Evolutionary conservation across 2,888 invertebrate species (phyloP).

Genomic region (Tricholauxania praeusta): DNA sequence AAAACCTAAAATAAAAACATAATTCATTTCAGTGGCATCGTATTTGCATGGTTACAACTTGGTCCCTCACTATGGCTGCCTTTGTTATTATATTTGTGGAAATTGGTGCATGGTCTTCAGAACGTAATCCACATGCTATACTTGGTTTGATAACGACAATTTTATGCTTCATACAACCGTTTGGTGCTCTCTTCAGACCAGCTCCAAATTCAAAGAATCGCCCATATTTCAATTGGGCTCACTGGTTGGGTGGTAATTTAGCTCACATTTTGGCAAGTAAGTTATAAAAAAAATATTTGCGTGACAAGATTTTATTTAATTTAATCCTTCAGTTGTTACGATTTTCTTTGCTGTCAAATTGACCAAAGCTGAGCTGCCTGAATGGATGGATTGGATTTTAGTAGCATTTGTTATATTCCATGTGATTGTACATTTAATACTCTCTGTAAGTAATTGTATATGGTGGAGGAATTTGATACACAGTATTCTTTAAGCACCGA

Average conservation of each 20-base stretch:
- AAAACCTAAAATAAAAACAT: neutral
- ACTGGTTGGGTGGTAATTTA: constrained; percentile 89
- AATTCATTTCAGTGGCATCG: constrained; percentile 80
- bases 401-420: constrained; percentile 92
- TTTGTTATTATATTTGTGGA: constrained; percentile 87
- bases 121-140: constrained; percentile 85
- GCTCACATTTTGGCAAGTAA: constrained; percentile 90
- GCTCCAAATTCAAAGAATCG: constrained; percentile 84
- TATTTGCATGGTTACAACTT: constrained; percentile 84
- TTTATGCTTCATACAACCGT: constrained; percentile 87
- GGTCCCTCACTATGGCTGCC: constrained; percentile 81
- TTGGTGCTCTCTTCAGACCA: constrained; percentile 88
- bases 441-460: constrained; percentile 74
- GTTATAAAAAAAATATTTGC: constrained; percentile 59
- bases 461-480: neutral
- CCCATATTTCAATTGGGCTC: constrained; percentile 90
- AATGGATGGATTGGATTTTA: constrained; percentile 89
- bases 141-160: constrained; percentile 83
- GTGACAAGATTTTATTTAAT: neutral
- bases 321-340: constrained; percentile 80
- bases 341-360: constrained; percentile 93
- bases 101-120: constrained; percentile 80
- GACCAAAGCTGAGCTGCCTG: constrained; percentile 86
- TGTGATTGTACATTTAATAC: constrained; percentile 85
- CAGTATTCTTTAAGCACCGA: neutral